A percentile compares a stretch with the other conserved stretches of the same genome.
phyloP scores from a whole-genome alignment of 2,113 vertebrate species.

The Psephotus haematonotus region DNA sequence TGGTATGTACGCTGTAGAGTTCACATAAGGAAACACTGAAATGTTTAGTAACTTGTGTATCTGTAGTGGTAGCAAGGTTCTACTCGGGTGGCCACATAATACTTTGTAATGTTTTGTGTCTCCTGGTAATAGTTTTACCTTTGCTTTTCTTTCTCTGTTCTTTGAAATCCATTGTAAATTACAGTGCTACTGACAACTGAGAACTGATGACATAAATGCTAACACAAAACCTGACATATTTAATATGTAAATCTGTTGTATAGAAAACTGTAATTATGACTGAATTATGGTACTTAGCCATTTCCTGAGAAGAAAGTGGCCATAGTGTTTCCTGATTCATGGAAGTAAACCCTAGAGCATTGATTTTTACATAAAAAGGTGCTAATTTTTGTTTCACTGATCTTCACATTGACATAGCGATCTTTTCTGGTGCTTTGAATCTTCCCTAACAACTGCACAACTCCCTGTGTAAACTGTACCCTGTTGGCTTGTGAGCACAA shows the following conservation, averaged over 20 bases:
- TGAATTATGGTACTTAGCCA: conserved; percentile 46
- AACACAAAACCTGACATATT: conserved; percentile 52
- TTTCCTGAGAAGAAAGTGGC: conserved; percentile 61
- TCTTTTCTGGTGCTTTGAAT: conserved; percentile 19
- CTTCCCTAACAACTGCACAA: background rate
- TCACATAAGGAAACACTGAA: background rate
- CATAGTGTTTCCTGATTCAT: conserved; percentile 54
- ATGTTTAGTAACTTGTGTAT: background rate
- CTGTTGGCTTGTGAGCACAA: background rate
- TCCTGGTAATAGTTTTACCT: conserved; percentile 18
- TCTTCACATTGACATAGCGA: background rate
- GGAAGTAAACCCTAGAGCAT: conserved; percentile 45
- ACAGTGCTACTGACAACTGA: conserved; percentile 19
- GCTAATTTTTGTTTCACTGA: conserved; percentile 50
- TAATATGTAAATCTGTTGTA: conserved; percentile 54
- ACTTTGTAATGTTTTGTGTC: background rate
- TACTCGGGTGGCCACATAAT: background rate
- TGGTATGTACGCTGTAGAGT: conserved; percentile 77
- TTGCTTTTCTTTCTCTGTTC: conserved; percentile 30
- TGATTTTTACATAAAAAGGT: conserved; percentile 68
- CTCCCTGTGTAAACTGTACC: background rate
- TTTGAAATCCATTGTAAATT: conserved; percentile 46
- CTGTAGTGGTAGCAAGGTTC: background rate
- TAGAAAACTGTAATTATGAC: conserved; percentile 58
- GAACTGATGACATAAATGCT: conserved; percentile 49